Conservation (phyloP, 2,888 invertebrate species). For the Drosophila barbarae region DNA sequence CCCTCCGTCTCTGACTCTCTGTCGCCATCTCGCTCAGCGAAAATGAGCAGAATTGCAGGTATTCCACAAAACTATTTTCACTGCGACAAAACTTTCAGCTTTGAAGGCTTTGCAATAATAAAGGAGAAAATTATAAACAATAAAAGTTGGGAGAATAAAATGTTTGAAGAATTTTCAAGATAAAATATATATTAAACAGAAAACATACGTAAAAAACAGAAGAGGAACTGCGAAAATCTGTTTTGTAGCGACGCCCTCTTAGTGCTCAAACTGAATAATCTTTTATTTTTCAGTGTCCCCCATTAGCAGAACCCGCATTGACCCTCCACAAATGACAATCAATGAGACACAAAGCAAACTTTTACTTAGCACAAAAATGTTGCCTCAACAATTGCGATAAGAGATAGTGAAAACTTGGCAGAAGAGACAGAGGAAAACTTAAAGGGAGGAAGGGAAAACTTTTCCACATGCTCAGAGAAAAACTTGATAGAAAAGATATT, state of each 20-base stretch:
- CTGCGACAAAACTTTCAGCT: constrained; percentile 10
- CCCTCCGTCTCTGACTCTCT: background rate
- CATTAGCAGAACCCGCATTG: constrained; percentile 36
- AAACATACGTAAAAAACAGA: no score
- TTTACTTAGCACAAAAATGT: constrained; percentile 14
- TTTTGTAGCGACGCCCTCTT: no score
- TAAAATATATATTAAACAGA: no score
- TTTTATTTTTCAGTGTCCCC: constrained; percentile 4
- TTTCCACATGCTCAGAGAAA: constrained; percentile 7
- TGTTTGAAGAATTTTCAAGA: no score
- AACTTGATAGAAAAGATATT: constrained; percentile 34
- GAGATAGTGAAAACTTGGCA: constrained; percentile 23
- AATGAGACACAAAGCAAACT: constrained; percentile 34
- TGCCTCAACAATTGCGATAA: constrained; percentile 27
- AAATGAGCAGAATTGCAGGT: constrained; percentile 54
- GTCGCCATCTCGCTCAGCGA: constrained; percentile 5
- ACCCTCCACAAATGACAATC: constrained; percentile 36
- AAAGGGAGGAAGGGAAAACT: constrained; percentile 10
- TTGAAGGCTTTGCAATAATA: constrained; percentile 1
- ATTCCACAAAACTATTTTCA: constrained; percentile 49
- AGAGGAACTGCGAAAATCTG: no score
- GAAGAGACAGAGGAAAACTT: background rate
- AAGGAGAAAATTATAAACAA: no score
- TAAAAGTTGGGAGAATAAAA: background rate
- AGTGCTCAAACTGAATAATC: no score